These are phyloP conservation scores for Columba livia DNA, from an alignment of 2,113 vertebrate species.

Conservation along the genomic window DNA sequence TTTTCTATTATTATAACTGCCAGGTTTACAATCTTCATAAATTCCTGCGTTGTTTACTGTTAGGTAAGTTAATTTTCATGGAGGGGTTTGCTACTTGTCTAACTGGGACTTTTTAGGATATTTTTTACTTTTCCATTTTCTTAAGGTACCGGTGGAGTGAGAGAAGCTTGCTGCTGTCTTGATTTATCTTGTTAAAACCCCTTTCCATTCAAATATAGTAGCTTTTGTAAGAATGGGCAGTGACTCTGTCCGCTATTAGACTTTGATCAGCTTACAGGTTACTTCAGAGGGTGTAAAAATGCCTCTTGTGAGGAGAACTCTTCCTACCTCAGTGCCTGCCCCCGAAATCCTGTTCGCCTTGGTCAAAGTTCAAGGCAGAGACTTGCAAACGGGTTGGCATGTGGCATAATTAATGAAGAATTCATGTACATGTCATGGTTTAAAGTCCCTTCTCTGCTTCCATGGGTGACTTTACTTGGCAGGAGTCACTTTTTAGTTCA, in stretches of 20 bases:
- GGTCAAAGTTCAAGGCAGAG: slow-evolving; percentile 40
- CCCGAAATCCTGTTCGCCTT: neutral
- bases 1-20: neutral
- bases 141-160: neutral
- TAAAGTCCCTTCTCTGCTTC: slow-evolving; percentile 27
- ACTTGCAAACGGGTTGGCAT: neutral
- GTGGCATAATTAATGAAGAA: neutral
- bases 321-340: neutral
- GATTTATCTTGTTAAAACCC: neutral
- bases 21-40: slow-evolving; percentile 36
- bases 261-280: neutral
- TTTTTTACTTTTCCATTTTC: neutral
- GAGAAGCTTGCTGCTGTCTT: neutral
- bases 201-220: neutral
- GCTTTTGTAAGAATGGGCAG: neutral
- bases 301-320: neutral
- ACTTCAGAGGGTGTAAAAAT: neutral
- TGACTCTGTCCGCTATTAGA: neutral
- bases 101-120: neutral
- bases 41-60: slow-evolving; percentile 35
- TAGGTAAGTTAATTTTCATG: neutral
- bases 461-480: neutral
- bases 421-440: neutral
- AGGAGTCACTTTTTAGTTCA: neutral
- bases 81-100: neutral